Percentiles rank a stretch among this genome's conserved stretches.
phyloP scores from a whole-genome alignment of 2,888 invertebrate species.

The Pteria penguin region DNA sequence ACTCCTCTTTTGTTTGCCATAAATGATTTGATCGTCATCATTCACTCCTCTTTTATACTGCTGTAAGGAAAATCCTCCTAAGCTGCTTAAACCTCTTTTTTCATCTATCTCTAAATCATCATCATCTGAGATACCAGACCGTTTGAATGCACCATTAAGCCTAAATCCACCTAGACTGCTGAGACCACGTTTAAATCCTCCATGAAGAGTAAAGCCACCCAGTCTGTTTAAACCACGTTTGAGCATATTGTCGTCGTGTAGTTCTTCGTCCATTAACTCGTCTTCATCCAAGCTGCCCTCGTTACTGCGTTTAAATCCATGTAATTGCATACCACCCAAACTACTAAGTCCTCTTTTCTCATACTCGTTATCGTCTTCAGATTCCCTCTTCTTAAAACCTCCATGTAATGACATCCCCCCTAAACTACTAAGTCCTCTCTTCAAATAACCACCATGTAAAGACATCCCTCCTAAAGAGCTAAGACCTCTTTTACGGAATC shows the following conservation, averaged over 20 bases:
- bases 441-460: constrained; percentile 7
- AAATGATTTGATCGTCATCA: neutral
- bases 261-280: neutral
- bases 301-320: constrained; percentile 19
- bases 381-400: neutral
- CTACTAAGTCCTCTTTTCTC: constrained; percentile 14
- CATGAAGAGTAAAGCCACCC: constrained; percentile 13
- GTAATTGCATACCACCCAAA: constrained; percentile 9
- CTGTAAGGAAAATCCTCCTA: constrained; percentile 1
- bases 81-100: neutral
- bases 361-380: neutral
- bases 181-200: constrained; percentile 14
- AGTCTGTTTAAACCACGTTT: constrained; percentile 4
- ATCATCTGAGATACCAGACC: neutral
- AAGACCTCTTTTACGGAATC: neutral
- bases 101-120: neutral
- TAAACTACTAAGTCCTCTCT: constrained; percentile 4
- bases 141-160: constrained; percentile 18
- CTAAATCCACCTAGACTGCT: constrained; percentile 10
- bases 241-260: neutral
- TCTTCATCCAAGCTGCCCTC: neutral
- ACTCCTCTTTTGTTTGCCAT: too few relatives aligned
- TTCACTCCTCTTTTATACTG: neutral
- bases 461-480: constrained; percentile 7
- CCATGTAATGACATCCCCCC: constrained; percentile 12